Conservation (phyloP, 2,888 invertebrate species). For the Lepidocyrtinus sp. region DNA sequence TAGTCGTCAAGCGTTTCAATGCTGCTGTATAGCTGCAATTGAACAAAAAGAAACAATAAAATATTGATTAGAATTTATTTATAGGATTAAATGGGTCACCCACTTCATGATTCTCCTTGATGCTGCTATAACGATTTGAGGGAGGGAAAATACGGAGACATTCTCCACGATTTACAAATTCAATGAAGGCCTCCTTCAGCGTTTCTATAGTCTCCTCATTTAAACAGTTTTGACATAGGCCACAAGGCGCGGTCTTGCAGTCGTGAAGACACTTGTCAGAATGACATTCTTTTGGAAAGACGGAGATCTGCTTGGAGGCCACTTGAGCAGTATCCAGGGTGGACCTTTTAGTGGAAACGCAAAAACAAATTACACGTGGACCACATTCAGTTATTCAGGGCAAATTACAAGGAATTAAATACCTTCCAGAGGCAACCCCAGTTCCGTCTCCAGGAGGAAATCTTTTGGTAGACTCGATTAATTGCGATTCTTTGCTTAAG, state of each 20-base stretch:
- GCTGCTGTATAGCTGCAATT: not conserved
- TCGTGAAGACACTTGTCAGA: constrained; percentile 75
- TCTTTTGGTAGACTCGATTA: constrained; percentile 75
- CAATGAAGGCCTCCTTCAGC: constrained; percentile 81
- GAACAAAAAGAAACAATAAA: not conserved
- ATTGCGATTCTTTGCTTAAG: constrained; percentile 81
- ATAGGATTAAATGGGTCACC: not conserved
- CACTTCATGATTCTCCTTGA: not conserved
- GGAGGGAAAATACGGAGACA: constrained; percentile 89
- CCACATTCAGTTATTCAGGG: not conserved
- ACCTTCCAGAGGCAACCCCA: constrained; percentile 44
- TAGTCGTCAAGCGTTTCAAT: constrained; percentile 56
- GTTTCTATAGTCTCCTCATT: constrained; percentile 76
- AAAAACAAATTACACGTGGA: not conserved
- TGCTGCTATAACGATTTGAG: constrained; percentile 62
- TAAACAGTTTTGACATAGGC: constrained; percentile 85
- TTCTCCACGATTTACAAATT: constrained; percentile 85
- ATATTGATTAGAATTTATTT: not conserved
- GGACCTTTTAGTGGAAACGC: constrained; percentile 71
- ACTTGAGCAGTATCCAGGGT: constrained; percentile 78
- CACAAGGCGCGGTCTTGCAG: constrained; percentile 79
- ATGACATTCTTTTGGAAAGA: constrained; percentile 81
- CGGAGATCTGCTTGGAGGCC: constrained; percentile 85
- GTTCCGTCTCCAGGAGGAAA: constrained; percentile 76
- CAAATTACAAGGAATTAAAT: not conserved